Evolutionary conservation across 2,888 invertebrate genomes (phyloP).

Genomic region (Endomychus coccineus): DNA sequence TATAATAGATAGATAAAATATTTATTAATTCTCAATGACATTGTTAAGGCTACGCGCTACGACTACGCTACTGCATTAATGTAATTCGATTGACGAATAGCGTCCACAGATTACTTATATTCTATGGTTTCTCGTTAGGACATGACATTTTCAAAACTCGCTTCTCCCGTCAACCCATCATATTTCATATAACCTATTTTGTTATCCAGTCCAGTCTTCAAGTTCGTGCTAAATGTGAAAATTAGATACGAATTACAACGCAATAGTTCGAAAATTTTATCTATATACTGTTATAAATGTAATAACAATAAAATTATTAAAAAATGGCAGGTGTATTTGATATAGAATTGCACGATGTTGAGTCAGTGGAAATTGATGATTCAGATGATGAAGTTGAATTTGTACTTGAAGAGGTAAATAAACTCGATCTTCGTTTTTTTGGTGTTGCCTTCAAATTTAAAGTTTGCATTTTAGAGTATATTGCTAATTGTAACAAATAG

Average conservation of each 20-base stretch:
- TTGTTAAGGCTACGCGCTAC: too few relatives aligned
- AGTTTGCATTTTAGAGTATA: not conserved
- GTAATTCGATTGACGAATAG: too few relatives aligned
- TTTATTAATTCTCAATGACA: too few relatives aligned
- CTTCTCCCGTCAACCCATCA: too few relatives aligned
- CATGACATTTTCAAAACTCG: too few relatives aligned
- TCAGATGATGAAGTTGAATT: slow-evolving; percentile 78
- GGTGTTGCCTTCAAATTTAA: slow-evolving; percentile 3
- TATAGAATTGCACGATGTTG: slow-evolving; percentile 74
- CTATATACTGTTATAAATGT: slow-evolving; percentile 21
- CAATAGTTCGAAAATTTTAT: too few relatives aligned
- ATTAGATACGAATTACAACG: slow-evolving; percentile 4
- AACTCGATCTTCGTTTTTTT: slow-evolving; percentile 3
- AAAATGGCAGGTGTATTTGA: slow-evolving; percentile 85
- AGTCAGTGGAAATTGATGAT: slow-evolving; percentile 58
- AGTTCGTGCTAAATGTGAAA: slow-evolving; percentile 8
- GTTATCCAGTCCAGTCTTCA: slow-evolving; percentile 10
- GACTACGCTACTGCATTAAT: too few relatives aligned
- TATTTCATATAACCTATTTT: slow-evolving; percentile 12
- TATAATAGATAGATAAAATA: too few relatives aligned
- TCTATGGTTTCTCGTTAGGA: too few relatives aligned
- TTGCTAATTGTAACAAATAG: slow-evolving; percentile 1
- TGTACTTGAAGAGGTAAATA: slow-evolving; percentile 77
- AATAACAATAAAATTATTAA: slow-evolving; percentile 13
- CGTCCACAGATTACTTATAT: too few relatives aligned